These are phyloP conservation scores for Lindbergichthys nudifrons DNA, from an alignment of 2,797 vertebrate species.

Conservation along the genomic window DNA sequence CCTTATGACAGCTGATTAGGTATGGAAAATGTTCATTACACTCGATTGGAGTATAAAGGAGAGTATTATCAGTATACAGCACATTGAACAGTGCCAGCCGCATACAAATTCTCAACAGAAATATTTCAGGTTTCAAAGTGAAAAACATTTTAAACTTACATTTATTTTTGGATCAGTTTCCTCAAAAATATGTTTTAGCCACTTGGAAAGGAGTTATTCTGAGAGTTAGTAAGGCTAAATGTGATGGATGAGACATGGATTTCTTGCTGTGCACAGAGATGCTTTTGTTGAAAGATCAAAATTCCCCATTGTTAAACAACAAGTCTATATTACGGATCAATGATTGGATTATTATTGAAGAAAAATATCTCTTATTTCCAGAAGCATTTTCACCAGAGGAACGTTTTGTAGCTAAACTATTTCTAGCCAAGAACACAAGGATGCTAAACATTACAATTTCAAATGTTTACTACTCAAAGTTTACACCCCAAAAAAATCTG, in stretches of 20 bases:
- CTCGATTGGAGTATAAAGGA: neutral
- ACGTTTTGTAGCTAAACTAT: constrained; percentile 17
- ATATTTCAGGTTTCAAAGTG: neutral
- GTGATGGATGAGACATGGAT: neutral
- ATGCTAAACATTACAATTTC: too few species aligned
- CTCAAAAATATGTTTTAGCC: neutral
- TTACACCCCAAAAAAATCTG: neutral
- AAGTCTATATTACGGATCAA: neutral
- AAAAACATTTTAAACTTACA: neutral
- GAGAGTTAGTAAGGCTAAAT: constrained; percentile 1
- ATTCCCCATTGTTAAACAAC: constrained; percentile 7
- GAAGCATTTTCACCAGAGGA: neutral
- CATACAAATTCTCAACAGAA: neutral
- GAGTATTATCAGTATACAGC: neutral
- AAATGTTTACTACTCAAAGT: neutral
- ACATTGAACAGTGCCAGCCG: neutral
- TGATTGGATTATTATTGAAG: constrained; percentile 25
- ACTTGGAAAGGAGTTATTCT: constrained; percentile 12
- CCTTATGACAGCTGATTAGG: neutral
- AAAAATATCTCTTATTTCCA: constrained; percentile 16
- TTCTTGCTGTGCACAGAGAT: neutral
- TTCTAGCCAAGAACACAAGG: too few species aligned
- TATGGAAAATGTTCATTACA: neutral
- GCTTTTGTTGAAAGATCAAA: constrained; percentile 2
- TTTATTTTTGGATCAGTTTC: neutral